These are phyloP conservation scores for Tromatobia lineatoria DNA, from an alignment of 2,888 invertebrate species.

Conservation along the genomic window DNA sequence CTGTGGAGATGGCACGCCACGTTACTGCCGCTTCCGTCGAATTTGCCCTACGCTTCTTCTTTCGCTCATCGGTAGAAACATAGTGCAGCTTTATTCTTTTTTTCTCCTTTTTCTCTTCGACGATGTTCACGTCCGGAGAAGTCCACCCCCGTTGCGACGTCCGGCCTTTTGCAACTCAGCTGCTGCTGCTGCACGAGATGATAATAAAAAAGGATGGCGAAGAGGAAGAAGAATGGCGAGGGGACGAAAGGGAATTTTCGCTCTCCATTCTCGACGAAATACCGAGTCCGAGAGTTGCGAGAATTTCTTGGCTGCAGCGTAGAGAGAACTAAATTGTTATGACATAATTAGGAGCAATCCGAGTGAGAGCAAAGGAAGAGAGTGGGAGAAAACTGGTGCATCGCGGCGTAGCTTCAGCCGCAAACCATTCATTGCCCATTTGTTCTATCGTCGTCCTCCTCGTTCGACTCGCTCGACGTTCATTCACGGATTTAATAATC, in stretches of 20 bases:
- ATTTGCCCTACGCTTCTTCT: conserved; percentile 30
- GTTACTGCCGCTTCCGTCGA: conserved; percentile 47
- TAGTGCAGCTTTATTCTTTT: neutral
- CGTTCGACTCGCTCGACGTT: conserved; percentile 68
- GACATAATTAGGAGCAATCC: conserved; percentile 83
- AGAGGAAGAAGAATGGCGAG: conserved; percentile 32
- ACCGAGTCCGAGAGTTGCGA: conserved; percentile 59
- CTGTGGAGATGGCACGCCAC: conserved; percentile 76
- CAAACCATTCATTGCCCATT: conserved; percentile 81
- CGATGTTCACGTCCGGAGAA: conserved; percentile 11
- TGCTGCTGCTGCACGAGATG: neutral
- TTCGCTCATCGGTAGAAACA: neutral
- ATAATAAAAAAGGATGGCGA: conserved; percentile 33
- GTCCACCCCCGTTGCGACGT: conserved; percentile 45
- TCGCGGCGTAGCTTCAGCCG: conserved; percentile 70
- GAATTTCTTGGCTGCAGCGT: conserved; percentile 63
- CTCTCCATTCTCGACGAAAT: conserved; percentile 57
- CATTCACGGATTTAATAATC: conserved; percentile 82
- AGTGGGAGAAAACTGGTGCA: conserved; percentile 67
- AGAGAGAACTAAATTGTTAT: conserved; percentile 81
- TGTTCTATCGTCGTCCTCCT: conserved; percentile 72
- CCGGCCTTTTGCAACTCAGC: conserved; percentile 14
- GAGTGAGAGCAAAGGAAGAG: conserved; percentile 43
- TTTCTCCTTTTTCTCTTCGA: neutral
- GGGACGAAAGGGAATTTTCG: conserved; percentile 44